A percentile compares a stretch with the other conserved stretches of the same genome.
Evolutionary conservation across 2,888 invertebrate genomes (phyloP).

Genomic region (Hyalella azteca): DNA sequence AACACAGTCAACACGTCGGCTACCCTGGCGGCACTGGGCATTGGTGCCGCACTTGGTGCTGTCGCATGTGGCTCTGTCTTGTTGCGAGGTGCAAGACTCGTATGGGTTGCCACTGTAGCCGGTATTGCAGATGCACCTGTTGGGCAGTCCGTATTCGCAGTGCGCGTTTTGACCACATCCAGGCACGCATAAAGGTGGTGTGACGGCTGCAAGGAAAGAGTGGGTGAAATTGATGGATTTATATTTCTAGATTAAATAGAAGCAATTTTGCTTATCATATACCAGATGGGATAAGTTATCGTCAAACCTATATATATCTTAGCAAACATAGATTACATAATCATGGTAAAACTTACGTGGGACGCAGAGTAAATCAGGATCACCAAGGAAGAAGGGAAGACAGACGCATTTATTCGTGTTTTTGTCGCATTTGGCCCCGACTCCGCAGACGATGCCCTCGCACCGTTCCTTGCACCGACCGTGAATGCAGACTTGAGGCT

Average conservation of each 20-base stretch:
- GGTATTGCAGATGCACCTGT: slow-evolving; percentile 78
- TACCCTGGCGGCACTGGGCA: slow-evolving; percentile 80
- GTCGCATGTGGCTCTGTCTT: slow-evolving; percentile 75
- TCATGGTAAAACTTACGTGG: slow-evolving; percentile 69
- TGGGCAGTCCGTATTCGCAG: slow-evolving; percentile 74
- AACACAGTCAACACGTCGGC: slow-evolving; percentile 75
- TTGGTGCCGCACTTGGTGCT: slow-evolving; percentile 77
- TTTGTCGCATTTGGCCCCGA: slow-evolving; percentile 84
- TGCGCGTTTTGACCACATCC: slow-evolving; percentile 82
- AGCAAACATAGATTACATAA: not conserved
- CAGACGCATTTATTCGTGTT: slow-evolving; percentile 83
- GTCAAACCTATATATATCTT: too few species aligned
- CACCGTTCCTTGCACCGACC: slow-evolving; percentile 89
- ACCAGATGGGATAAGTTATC: too few species aligned
- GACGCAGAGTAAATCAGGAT: slow-evolving; percentile 79
- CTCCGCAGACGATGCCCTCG: slow-evolving; percentile 83
- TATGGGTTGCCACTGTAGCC: slow-evolving; percentile 89
- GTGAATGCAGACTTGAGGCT: slow-evolving; percentile 81
- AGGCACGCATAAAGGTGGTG: slow-evolving; percentile 80
- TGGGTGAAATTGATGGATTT: too few species aligned
- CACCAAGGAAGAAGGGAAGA: slow-evolving; percentile 84
- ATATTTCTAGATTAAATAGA: too few species aligned
- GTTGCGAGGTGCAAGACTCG: slow-evolving; percentile 75
- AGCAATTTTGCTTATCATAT: too few species aligned
- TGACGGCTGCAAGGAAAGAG: slow-evolving; percentile 71